Percentiles rank a stretch among this genome's conserved stretches.
Evolutionary conservation across 1,140 invertebrate species (phyloP).

Genomic region (Drosophila kepulauana): DNA sequence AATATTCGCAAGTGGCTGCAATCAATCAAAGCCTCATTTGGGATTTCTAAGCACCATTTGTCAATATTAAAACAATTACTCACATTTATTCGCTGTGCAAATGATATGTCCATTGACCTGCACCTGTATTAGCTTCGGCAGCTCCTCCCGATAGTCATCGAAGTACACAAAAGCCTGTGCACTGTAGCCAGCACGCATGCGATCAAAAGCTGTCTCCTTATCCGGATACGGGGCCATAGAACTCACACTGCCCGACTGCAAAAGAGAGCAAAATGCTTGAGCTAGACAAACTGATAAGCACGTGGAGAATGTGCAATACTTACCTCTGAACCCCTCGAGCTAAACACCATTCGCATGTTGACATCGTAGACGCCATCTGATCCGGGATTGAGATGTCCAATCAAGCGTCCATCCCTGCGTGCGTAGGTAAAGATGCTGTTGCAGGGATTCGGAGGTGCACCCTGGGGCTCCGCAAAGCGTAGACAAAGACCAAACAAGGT

Average conservation of each 20-base stretch:
- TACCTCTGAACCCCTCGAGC: conserved; percentile 40
- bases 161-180: conserved; percentile 52
- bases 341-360: conserved; percentile 48
- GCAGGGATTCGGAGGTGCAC: conserved; percentile 49
- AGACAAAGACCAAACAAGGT: conserved; percentile 31
- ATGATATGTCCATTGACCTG: conserved; percentile 50
- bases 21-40: conserved; percentile 6
- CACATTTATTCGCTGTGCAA: conserved; percentile 51
- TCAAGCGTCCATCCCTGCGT: conserved; percentile 24
- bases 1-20: not conserved
- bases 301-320: too few species aligned
- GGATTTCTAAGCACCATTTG: conserved; percentile 1
- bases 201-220: conserved; percentile 26
- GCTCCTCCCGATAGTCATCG: conserved; percentile 31
- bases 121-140: conserved; percentile 51
- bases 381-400: conserved; percentile 48
- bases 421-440: conserved; percentile 35
- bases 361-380: conserved; percentile 43
- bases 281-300: not conserved
- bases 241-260: conserved; percentile 50
- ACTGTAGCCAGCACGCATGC: conserved; percentile 50
- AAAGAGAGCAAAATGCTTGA: not conserved
- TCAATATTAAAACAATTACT: conserved; percentile 33
- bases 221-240: conserved; percentile 49
- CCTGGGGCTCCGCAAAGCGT: conserved; percentile 23